A percentile compares a stretch with the other conserved stretches of the same genome.
Conservation (phyloP, 2,888 invertebrate genomes). For the Formica aserva region DNA sequence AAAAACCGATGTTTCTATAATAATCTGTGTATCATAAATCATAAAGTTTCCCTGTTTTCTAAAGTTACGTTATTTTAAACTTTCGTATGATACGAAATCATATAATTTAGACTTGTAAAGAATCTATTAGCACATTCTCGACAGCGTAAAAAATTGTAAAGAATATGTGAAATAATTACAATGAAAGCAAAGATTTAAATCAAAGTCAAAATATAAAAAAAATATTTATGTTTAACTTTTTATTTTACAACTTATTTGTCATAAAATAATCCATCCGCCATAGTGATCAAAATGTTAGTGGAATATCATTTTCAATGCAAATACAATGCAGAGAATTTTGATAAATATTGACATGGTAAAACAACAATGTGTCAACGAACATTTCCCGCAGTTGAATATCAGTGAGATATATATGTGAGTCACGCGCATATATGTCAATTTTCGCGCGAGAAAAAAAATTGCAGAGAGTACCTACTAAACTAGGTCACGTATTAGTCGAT, state of each 20-base stretch:
- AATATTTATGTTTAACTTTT: neutral
- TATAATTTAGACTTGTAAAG: neutral
- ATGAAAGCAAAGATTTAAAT: neutral
- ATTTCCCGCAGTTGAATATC: neutral
- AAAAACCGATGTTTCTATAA: constrained; percentile 25
- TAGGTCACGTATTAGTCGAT: neutral
- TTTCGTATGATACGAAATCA: neutral
- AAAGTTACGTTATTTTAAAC: constrained; percentile 13
- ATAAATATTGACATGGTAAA: neutral
- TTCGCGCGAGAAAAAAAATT: constrained; percentile 5
- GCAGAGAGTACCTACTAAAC: neutral
- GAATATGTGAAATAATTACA: neutral
- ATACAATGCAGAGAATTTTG: neutral
- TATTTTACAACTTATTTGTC: neutral
- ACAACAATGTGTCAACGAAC: neutral
- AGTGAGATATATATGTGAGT: neutral
- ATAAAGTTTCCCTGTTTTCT: neutral
- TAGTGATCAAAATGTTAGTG: neutral
- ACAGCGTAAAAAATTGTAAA: neutral
- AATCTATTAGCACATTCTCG: neutral
- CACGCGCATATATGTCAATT: neutral
- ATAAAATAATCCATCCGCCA: neutral
- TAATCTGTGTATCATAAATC: constrained; percentile 12
- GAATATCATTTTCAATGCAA: neutral
- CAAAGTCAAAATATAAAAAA: neutral